Conservation (phyloP, 2,888 invertebrate genomes). For the Agonopterix heracliana region DNA sequence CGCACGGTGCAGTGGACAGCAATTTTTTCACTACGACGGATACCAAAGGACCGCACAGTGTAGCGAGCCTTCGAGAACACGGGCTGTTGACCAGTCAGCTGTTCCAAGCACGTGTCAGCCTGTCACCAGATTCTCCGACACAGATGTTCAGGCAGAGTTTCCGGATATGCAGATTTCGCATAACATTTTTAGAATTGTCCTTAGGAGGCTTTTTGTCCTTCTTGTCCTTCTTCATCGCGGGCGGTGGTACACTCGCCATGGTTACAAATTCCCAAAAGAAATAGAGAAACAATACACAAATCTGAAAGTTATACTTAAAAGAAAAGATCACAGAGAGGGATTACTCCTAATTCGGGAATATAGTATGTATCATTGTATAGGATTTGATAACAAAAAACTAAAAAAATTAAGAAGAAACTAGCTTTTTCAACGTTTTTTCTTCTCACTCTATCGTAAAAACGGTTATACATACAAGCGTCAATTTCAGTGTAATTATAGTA, state of each 20-base stretch:
- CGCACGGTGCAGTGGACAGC: constrained; percentile 99
- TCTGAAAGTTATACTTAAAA: too few species aligned
- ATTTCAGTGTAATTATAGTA: too few species aligned
- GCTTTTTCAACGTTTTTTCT: too few species aligned
- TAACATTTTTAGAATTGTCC: constrained; percentile 94
- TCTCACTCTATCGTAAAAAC: too few species aligned
- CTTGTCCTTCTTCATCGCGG: constrained; percentile 57
- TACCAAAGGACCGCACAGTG: constrained; percentile 99
- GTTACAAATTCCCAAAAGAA: constrained; percentile 59
- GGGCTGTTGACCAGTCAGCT: constrained; percentile 98
- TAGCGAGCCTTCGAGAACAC: constrained; percentile 99
- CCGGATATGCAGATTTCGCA: constrained; percentile 97
- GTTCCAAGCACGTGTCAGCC: constrained; percentile 96
- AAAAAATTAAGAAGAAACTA: too few species aligned
- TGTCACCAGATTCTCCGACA: constrained; percentile 99
- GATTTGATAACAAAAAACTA: too few species aligned
- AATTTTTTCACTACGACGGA: constrained; percentile 99
- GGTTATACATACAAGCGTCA: too few species aligned
- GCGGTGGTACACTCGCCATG: constrained; percentile 72
- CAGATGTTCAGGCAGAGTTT: constrained; percentile 99
- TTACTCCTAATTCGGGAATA: too few species aligned
- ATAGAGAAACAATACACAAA: constrained; percentile 28
- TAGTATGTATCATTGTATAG: too few species aligned
- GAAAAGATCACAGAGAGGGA: too few species aligned
- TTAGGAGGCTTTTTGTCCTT: constrained; percentile 77